These are phyloP conservation scores for Ophion obscuratus DNA, from an alignment of 2,888 invertebrate genomes.

Conservation along the genomic window DNA sequence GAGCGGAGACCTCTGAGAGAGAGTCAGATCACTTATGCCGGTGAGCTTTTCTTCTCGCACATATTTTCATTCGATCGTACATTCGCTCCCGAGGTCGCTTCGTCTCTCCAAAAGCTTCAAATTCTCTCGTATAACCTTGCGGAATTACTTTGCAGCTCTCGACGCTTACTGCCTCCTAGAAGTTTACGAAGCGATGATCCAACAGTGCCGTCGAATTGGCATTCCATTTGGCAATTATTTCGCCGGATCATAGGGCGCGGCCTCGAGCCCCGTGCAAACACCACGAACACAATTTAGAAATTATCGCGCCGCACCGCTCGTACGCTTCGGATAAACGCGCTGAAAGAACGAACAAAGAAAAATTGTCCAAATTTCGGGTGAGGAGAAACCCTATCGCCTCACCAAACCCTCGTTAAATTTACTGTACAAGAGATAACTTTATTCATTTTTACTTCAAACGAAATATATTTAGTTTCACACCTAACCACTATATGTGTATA, in stretches of 20 bases:
- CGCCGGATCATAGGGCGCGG: slow-evolving; percentile 84
- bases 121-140: neutral
- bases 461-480: slow-evolving; percentile 73
- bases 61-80: neutral
- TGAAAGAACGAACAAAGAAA: slow-evolving; percentile 19
- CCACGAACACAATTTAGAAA: slow-evolving; percentile 83
- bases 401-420: slow-evolving; percentile 46
- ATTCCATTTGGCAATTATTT: slow-evolving; percentile 88
- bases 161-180: slow-evolving; percentile 95
- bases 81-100: neutral
- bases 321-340: slow-evolving; percentile 53
- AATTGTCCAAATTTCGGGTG: neutral
- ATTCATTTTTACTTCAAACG: slow-evolving; percentile 71
- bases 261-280: slow-evolving; percentile 79
- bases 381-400: neutral
- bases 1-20: slow-evolving; percentile 91
- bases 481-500: slow-evolving; percentile 64
- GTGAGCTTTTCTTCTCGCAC: slow-evolving; percentile 76
- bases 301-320: slow-evolving; percentile 52
- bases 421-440: slow-evolving; percentile 74
- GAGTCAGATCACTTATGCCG: slow-evolving; percentile 92
- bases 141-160: slow-evolving; percentile 86
- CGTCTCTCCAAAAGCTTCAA: neutral
- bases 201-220: slow-evolving; percentile 84
- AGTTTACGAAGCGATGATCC: slow-evolving; percentile 89